These are phyloP conservation scores for Microcaecilia unicolor DNA, from an alignment of 2,797 vertebrate genomes.

Conservation along the genomic window DNA sequence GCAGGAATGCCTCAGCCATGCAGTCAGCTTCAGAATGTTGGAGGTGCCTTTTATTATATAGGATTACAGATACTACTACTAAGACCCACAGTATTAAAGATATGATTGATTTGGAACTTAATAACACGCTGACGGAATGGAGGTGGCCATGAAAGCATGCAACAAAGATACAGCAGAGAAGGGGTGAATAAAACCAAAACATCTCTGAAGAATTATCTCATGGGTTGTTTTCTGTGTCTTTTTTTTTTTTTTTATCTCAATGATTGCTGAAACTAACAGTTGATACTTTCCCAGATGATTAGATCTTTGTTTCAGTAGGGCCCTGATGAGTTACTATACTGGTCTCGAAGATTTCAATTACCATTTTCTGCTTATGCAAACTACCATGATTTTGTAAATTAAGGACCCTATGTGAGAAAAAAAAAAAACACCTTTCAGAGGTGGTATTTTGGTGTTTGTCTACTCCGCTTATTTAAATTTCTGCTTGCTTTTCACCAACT, in stretches of 20 bases:
- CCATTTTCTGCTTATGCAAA: conserved; percentile 8
- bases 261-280: not conserved
- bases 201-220: too few relatives aligned
- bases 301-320: conserved; percentile 3
- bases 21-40: too few relatives aligned
- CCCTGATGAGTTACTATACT: not conserved
- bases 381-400: conserved; percentile 9
- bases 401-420: not conserved
- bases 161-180: not conserved
- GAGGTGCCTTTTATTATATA: too few relatives aligned
- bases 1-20: too few relatives aligned
- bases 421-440: not conserved
- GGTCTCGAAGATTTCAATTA: not conserved
- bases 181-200: too few relatives aligned
- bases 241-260: not conserved
- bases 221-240: too few relatives aligned
- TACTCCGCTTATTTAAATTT: conserved; percentile 7
- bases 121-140: too few relatives aligned
- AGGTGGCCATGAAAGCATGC: conserved; percentile 1
- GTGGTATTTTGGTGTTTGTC: not conserved
- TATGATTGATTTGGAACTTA: too few relatives aligned
- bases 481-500: too few relatives aligned
- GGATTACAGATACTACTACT: too few relatives aligned
- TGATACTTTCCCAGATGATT: conserved; percentile 2
- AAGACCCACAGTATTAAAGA: too few relatives aligned